These are phyloP conservation scores for Sprattus sprattus DNA, from an alignment of 2,113 vertebrate species.

Conservation along the genomic window DNA sequence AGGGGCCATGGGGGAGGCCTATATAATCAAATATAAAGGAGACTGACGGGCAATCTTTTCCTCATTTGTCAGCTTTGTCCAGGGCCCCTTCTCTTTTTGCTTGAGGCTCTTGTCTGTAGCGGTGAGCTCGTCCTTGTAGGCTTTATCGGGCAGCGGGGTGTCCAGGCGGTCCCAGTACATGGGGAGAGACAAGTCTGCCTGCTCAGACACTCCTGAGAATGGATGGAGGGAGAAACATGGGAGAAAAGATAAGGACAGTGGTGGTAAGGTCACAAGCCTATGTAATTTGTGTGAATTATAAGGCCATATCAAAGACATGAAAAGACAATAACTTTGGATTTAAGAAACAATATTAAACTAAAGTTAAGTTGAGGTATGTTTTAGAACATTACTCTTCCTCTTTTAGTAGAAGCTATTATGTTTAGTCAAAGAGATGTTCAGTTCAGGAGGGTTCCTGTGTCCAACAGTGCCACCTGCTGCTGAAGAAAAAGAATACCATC, in stretches of 20 bases:
- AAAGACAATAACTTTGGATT: too few relatives aligned
- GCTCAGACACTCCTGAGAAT: constrained; percentile 46
- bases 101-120: constrained; percentile 72
- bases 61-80: constrained; percentile 75
- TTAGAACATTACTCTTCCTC: background rate
- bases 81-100: constrained; percentile 82
- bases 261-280: background rate
- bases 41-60: constrained; percentile 80
- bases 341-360: background rate
- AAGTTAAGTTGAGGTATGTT: too few relatives aligned
- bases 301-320: too few relatives aligned
- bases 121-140: constrained; percentile 64
- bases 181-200: constrained; percentile 67
- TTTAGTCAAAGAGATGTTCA: background rate
- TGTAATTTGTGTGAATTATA: too few relatives aligned
- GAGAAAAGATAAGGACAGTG: background rate
- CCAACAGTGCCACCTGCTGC: constrained; percentile 49
- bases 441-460: background rate
- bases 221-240: constrained; percentile 4
- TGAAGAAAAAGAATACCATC: background rate
- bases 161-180: constrained; percentile 69
- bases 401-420: background rate
- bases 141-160: constrained; percentile 73
- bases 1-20: too few relatives aligned
- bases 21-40: background rate